These are phyloP conservation scores for Trematocara caparti DNA, from an alignment of 2,797 vertebrate species.

Conservation along the genomic window DNA sequence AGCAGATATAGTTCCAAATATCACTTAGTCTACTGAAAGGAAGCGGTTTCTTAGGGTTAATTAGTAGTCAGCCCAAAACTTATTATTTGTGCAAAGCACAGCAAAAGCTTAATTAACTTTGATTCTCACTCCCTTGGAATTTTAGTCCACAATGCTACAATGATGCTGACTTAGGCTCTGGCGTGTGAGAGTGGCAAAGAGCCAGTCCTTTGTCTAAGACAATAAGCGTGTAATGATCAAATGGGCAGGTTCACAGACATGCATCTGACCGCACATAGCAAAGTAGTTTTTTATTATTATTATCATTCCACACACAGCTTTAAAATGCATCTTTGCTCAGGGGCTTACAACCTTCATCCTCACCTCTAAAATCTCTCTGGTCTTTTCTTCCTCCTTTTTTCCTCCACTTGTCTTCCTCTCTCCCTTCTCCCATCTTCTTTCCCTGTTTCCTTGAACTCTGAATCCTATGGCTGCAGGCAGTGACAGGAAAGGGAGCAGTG, in stretches of 20 bases:
- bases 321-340: not conserved
- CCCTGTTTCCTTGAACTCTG: constrained; percentile 40
- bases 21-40: constrained; percentile 65
- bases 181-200: constrained; percentile 16
- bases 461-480: constrained; percentile 54
- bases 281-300: not conserved
- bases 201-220: constrained; percentile 33
- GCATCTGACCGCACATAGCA: not conserved
- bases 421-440: not conserved
- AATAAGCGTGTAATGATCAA: constrained; percentile 25
- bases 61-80: constrained; percentile 73
- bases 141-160: constrained; percentile 40
- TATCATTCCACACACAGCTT: not conserved
- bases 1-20: constrained; percentile 59
- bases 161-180: constrained; percentile 55
- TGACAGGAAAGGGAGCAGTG: constrained; percentile 48
- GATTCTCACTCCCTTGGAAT: constrained; percentile 60
- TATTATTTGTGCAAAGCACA: constrained; percentile 73
- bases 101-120: constrained; percentile 79
- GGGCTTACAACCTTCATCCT: constrained; percentile 21
- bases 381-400: not conserved
- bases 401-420: not conserved
- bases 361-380: constrained; percentile 11
- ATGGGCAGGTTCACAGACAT: not conserved
- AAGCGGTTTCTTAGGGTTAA: constrained; percentile 75